Evolutionary conservation across 2,888 invertebrate genomes (phyloP), one percentile per base, ranked within the genome.

Genomic region (Cynaeus angustus): DNA sequence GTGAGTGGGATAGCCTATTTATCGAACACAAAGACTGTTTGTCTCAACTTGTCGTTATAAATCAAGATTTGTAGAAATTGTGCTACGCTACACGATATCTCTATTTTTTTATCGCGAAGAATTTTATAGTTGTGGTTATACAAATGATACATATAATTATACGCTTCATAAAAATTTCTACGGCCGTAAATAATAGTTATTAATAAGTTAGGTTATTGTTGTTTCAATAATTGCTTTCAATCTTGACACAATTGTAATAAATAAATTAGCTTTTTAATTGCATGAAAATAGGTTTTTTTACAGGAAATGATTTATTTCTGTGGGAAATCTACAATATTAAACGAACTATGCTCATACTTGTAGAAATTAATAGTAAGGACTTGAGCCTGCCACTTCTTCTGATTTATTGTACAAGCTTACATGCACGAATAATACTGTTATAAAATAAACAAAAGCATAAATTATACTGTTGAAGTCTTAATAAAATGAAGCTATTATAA

Each of bases 241-340:
- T 41, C 41, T 28, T 41, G 46, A 46, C 59, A 59, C 28, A 46
- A 59, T 10, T 30, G 59, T 59, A 59, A 56, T 58, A 28, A 43
- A 58, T 59, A 45, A 5, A 59, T 59, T 59, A 45, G 28, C 45
- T 38, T 38, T 59, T 59, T 59, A 46, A 59, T 59, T 59, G 59
- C 59, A 46, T 46, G 30, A 59, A 30, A 28, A 30, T 14, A n/a
- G 21, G 2, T 46, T 43, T 55, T 59, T 41, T 59, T 43, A 58
- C 16, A 14, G 16, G 6, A 1, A 30, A 16, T 59, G 59, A 59
- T 59, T 59, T 59, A 59, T 59, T 14, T 59, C 46, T 45, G 46
- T 59, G 59, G 59, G 59, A 59, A 50, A 53, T 53, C 1, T 21
- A 21, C 21, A 21, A 21, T 21, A 21, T 21, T 21, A 53, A 53